Evolutionary conservation across 2,888 invertebrate genomes (phyloP), one percentile per base, ranked within the genome.

Genomic region (Euspilapteryx auroguttella): DNA sequence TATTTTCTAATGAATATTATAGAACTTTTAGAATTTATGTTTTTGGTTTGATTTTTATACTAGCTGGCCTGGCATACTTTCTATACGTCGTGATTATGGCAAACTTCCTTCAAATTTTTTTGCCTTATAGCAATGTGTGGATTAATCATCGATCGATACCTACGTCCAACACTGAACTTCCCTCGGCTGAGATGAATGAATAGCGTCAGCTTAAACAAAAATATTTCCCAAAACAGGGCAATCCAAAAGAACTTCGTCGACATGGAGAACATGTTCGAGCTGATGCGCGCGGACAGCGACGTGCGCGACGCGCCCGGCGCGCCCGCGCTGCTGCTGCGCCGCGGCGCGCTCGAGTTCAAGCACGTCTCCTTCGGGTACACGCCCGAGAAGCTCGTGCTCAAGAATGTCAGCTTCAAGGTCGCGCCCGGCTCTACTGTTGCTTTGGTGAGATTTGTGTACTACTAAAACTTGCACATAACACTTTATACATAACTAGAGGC

Each of bases 221-320:
- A n/a, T n/a, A n/a, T n/a, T n/a, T n/a, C n/a, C n/a, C n/a, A 25
- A 14, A n/a, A 12, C 55, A 93, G 97, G 50, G 90, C 93, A 31
- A 96, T 98, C 33, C 98, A 98, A 55, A 94, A 92, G 73, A 93
- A 95, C 51, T 98, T 99, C 50, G 86, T 98, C 11, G 98, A 99
- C 52, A 98, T 98, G 98, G 98, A 99, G 64, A 98, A 98, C 61
- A 97, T 99, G 98, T 94, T 98, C 55, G 96, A 97, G 42, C 64
- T 99, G 35, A 78, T 99, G 46, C 82, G 87, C 21, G 92, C 94
- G 47, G 83, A 89, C 24, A 83, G 88, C 29, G 96, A 98, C 75
- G 84, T 97, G 13, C 78, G 83, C 3, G 95, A 98, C 65, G 83
- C 85, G 0, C 82, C 87, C 0, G 86, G 88, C 29, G 94, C 95